Percentiles rank a stretch among this genome's conserved stretches.
These are phyloP conservation scores for Platycnemis pennipes DNA, from an alignment of 2,888 invertebrate species.

Conservation along the genomic window DNA sequence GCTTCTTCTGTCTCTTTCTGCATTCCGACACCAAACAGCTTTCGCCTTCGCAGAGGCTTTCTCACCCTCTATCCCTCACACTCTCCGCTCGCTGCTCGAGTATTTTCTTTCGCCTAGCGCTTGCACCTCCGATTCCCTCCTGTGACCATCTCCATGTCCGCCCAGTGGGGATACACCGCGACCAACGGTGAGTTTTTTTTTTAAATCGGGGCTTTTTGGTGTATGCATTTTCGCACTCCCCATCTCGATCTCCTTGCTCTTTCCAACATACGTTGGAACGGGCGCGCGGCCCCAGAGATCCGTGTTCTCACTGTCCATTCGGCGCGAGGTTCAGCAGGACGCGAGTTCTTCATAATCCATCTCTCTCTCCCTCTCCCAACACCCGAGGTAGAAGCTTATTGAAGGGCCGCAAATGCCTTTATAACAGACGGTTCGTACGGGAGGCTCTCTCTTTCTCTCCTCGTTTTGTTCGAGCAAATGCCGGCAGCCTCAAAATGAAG, in stretches of 20 bases:
- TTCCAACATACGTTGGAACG: not conserved
- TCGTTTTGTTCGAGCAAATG: not conserved
- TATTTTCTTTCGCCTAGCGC: not conserved
- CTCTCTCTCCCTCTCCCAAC: not conserved
- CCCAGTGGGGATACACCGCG: constrained; percentile 83
- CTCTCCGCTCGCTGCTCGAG: not conserved
- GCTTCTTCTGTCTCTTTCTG: constrained; percentile 39
- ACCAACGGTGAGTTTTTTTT: constrained; percentile 81
- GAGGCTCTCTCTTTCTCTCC: not conserved
- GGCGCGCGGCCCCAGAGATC: not conserved
- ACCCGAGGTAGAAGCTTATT: too few relatives aligned
- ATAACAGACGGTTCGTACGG: not conserved
- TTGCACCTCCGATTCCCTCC: constrained; percentile 68
- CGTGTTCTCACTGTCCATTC: not conserved
- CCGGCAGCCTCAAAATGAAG: not conserved
- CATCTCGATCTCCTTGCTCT: not conserved
- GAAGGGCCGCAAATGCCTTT: not conserved
- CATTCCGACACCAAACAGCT: constrained; percentile 31
- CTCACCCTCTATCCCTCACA: not conserved
- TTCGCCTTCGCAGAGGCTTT: not conserved
- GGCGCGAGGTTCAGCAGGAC: not conserved
- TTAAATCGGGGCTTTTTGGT: constrained; percentile 72
- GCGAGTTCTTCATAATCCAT: not conserved
- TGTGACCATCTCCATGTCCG: constrained; percentile 79
- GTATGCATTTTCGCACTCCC: constrained; percentile 56